A percentile compares a stretch with the other conserved stretches of the same genome.
Evolutionary conservation across 2,113 vertebrate genomes (phyloP).

Genomic region (Micronisus gabar): DNA sequence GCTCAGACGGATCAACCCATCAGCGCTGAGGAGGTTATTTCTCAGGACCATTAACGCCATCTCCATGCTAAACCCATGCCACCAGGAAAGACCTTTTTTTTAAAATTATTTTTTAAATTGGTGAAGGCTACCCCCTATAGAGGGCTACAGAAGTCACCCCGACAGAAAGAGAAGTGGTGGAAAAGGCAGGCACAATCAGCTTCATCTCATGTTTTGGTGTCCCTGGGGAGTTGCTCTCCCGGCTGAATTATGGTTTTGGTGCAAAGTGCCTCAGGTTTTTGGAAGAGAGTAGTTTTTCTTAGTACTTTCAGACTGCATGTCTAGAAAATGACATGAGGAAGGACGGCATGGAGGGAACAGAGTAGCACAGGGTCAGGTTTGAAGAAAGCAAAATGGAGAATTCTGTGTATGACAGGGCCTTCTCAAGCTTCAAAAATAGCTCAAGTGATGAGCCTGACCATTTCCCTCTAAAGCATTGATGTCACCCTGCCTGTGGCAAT

Average conservation of each 20-base stretch:
- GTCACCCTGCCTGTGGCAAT: constrained; percentile 21
- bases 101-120: background rate
- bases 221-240: background rate
- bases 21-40: background rate
- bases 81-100: background rate
- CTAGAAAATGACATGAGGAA: background rate
- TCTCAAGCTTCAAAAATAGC: background rate
- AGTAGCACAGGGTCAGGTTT: background rate
- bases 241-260: background rate
- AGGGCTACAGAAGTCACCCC: background rate
- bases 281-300: background rate
- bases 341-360: background rate
- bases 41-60: background rate
- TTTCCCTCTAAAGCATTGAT: background rate
- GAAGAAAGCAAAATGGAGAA: background rate
- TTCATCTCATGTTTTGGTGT: background rate
- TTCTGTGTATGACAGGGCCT: background rate
- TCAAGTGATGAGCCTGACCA: background rate
- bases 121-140: background rate
- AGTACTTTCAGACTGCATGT: background rate
- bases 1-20: background rate
- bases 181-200: background rate
- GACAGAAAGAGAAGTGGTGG: background rate
- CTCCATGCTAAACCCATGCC: background rate
- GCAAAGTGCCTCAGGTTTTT: background rate